Percentiles rank a stretch among this genome's conserved stretches.
phyloP scores from a whole-genome alignment of 2,888 invertebrate species.

The Apamea monoglypha region DNA sequence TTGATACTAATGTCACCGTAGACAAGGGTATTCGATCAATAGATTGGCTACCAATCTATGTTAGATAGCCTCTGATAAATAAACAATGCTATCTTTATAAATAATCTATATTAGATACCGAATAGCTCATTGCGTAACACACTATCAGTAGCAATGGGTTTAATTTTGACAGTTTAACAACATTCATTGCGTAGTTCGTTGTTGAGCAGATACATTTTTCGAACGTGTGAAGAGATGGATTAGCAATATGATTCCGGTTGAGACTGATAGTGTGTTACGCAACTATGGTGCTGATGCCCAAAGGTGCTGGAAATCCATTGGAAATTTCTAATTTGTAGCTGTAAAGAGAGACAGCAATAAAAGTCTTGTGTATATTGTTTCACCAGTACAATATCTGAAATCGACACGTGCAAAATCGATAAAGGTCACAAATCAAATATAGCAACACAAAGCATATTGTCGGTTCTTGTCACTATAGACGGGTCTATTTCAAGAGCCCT shows the following conservation, averaged over 20 bases:
- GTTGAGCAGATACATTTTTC: too few relatives aligned
- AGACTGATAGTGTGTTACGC: too few relatives aligned
- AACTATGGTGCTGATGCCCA: too few relatives aligned
- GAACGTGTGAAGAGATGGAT: too few relatives aligned
- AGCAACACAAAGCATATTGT: conserved; percentile 23
- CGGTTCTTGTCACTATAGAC: background rate
- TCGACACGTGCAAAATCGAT: background rate
- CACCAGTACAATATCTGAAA: conserved; percentile 8
- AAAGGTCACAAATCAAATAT: conserved; percentile 37
- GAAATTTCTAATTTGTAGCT: background rate
- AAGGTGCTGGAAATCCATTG: background rate
- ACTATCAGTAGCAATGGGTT: too few relatives aligned
- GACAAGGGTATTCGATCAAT: conserved; percentile 34
- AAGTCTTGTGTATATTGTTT: background rate
- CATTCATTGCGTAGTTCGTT: too few relatives aligned
- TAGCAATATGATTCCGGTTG: too few relatives aligned
- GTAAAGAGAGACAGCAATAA: background rate
- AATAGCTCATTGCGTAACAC: background rate
- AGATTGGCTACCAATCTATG: background rate
- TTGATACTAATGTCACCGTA: conserved; percentile 1
- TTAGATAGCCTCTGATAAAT: conserved; percentile 5
- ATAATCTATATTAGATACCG: background rate
- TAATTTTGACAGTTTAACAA: too few relatives aligned
- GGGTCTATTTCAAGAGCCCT: conserved; percentile 33
- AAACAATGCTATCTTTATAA: background rate